These are phyloP conservation scores for Eupithecia insigniata DNA, from an alignment of 2,888 invertebrate species.

Conservation along the genomic window DNA sequence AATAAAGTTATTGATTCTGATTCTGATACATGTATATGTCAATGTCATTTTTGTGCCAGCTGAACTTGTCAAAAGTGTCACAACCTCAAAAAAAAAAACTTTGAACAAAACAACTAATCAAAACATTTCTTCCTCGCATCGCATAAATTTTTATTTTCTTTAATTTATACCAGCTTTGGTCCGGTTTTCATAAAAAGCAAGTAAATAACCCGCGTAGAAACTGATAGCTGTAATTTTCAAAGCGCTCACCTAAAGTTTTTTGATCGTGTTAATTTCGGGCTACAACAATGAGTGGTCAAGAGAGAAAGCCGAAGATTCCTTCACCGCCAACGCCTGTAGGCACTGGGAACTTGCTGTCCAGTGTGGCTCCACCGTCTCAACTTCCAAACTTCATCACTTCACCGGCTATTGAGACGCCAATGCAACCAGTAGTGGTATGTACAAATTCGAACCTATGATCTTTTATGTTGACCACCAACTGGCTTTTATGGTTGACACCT, in stretches of 20 bases:
- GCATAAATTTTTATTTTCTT: background rate
- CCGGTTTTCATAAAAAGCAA: background rate
- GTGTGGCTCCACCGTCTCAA: conserved; percentile 87
- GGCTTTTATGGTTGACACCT: too few species aligned
- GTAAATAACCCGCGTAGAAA: background rate
- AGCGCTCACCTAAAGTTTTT: background rate
- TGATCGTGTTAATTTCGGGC: conserved; percentile 12
- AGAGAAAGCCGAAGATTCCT: conserved; percentile 71
- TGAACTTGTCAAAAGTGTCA: background rate
- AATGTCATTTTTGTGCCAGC: conserved; percentile 9
- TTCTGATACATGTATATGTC: background rate
- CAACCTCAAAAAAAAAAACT: background rate
- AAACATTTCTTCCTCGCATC: background rate
- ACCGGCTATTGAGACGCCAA: conserved; percentile 45
- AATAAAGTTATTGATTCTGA: too few species aligned
- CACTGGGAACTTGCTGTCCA: conserved; percentile 86
- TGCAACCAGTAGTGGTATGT: conserved; percentile 14
- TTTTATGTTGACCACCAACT: background rate
- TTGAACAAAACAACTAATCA: too few species aligned
- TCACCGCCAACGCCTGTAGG: conserved; percentile 75
- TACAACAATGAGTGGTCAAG: conserved; percentile 46
- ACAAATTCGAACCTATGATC: background rate
- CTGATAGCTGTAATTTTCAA: background rate
- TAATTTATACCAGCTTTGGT: background rate
- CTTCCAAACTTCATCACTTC: conserved; percentile 87